A percentile compares a stretch with the other conserved stretches of the same genome.
phyloP scores from a whole-genome alignment of 2,113 vertebrate species.

The Cephalopterus ornatus region DNA sequence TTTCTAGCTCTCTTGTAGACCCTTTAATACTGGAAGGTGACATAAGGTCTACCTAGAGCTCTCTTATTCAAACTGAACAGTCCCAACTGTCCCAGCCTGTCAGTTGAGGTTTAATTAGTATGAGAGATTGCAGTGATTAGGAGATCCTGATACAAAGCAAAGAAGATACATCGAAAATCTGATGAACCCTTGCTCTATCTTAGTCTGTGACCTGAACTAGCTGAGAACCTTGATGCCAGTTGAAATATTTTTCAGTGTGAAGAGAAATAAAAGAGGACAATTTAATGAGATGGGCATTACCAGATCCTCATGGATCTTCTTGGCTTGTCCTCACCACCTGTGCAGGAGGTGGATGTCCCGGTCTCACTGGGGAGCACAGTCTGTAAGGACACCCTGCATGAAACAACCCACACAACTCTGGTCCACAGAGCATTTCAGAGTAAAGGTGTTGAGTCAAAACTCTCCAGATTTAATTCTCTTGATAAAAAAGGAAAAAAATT shows the following conservation, averaged over 20 bases:
- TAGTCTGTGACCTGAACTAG: not conserved
- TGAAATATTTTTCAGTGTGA: not conserved
- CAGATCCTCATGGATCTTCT: not conserved
- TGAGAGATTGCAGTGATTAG: not conserved
- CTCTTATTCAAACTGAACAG: not conserved
- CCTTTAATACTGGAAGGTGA: not conserved
- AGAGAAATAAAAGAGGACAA: not conserved
- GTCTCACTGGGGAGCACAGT: rapidly evolving
- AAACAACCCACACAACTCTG: not conserved
- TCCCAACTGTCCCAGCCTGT: not conserved
- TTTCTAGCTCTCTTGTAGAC: not conserved
- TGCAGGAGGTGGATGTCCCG: not conserved
- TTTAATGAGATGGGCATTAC: not conserved
- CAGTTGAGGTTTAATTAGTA: not conserved
- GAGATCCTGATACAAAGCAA: not conserved
- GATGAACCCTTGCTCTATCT: not conserved
- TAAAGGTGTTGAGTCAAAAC: not conserved
- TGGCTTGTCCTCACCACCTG: not conserved
- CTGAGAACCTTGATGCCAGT: not conserved
- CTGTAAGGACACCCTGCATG: not conserved
- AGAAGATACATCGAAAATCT: not conserved
- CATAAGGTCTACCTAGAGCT: not conserved
- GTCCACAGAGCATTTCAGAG: not conserved
- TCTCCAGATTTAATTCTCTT: not conserved
- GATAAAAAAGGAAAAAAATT: not conserved